Conservation (phyloP, 2,113 vertebrate genomes). For the Hassar affinis region DNA sequence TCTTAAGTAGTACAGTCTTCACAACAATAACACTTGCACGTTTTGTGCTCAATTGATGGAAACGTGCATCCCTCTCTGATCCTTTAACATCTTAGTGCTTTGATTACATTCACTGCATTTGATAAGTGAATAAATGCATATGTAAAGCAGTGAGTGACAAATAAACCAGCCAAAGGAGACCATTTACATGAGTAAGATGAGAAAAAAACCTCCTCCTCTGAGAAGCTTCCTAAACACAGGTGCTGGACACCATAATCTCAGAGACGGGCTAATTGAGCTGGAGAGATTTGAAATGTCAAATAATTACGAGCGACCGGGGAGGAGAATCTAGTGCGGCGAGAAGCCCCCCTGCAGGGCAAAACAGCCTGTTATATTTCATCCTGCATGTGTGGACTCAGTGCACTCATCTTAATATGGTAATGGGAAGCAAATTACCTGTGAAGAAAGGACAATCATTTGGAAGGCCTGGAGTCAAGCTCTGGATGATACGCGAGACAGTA, state of each 20-base stretch:
- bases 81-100: background rate
- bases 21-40: background rate
- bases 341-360: conserved; percentile 52
- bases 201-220: background rate
- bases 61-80: background rate
- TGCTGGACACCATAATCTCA: conserved; percentile 3
- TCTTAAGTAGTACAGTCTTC: background rate
- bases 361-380: conserved; percentile 55
- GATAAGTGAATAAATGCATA: conserved; percentile 3
- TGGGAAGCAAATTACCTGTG: conserved; percentile 70
- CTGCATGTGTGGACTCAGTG: conserved; percentile 45
- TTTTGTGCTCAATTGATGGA: background rate
- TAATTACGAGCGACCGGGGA: conserved; percentile 56
- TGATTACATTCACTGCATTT: background rate
- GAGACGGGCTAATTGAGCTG: conserved; percentile 45
- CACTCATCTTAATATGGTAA: conserved; percentile 63
- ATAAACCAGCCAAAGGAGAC: conserved; percentile 18
- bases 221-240: conserved; percentile 10
- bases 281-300: conserved; percentile 59
- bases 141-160: conserved; percentile 17
- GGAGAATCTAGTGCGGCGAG: conserved; percentile 52
- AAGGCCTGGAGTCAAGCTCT: conserved; percentile 46
- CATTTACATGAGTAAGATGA: background rate
- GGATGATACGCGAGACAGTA: conserved; percentile 49
- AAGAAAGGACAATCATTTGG: conserved; percentile 66